Percentiles rank a stretch among this genome's conserved stretches.
Conservation (phyloP, 2,888 invertebrate species). For the Caradrina kadenii region DNA sequence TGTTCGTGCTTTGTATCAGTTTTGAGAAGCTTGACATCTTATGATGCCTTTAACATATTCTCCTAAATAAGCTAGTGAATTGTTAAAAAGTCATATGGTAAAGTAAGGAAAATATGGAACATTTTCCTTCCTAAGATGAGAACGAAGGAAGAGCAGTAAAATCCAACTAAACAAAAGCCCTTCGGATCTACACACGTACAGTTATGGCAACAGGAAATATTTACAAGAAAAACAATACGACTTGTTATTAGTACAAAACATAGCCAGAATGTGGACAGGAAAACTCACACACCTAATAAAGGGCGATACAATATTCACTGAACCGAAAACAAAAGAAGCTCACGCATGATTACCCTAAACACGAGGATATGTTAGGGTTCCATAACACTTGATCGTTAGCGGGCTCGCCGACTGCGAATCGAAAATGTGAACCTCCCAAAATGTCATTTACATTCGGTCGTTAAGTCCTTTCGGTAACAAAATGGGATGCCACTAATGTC, state of each 20-base stretch:
- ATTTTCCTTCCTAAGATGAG: background rate
- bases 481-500: constrained; percentile 35
- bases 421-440: constrained; percentile 42
- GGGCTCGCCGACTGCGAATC: constrained; percentile 28
- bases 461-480: constrained; percentile 45
- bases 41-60: background rate
- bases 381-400: constrained; percentile 48
- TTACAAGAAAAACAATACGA: constrained; percentile 26
- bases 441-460: constrained; percentile 49
- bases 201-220: constrained; percentile 40
- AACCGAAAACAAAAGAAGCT: constrained; percentile 63
- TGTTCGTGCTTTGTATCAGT: constrained; percentile 20
- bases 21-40: background rate
- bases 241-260: constrained; percentile 35
- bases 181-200: constrained; percentile 7
- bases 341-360: constrained; percentile 60
- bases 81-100: background rate
- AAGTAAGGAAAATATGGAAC: background rate
- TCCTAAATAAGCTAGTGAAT: background rate
- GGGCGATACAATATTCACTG: constrained; percentile 63
- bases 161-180: constrained; percentile 25
- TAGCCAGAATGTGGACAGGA: constrained; percentile 32
- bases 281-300: constrained; percentile 59
- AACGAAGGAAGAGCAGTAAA: constrained; percentile 9
- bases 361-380: constrained; percentile 45